Evolutionary conservation across 2,113 vertebrate genomes (phyloP).

Genomic region (Nymphicus hollandicus): DNA sequence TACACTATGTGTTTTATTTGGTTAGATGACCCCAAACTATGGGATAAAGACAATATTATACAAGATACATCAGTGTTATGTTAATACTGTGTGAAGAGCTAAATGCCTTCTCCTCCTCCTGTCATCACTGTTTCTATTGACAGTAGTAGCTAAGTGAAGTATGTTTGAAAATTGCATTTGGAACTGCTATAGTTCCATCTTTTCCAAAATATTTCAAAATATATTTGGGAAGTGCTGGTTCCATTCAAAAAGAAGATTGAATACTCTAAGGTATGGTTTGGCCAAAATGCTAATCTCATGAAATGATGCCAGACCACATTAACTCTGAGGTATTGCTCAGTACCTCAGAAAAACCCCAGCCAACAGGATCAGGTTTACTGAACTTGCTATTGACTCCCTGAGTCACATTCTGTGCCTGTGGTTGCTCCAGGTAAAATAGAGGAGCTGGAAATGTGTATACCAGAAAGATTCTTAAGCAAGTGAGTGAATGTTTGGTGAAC

Average conservation of each 20-base stretch:
- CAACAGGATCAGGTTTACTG: background rate
- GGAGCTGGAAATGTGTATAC: background rate
- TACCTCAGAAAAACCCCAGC: background rate
- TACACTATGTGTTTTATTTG: background rate
- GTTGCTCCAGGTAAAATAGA: background rate
- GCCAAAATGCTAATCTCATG: background rate
- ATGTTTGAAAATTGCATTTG: background rate
- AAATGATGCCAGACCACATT: background rate
- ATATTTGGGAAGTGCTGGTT: background rate
- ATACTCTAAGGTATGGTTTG: background rate
- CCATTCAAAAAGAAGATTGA: background rate
- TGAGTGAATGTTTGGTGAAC: background rate
- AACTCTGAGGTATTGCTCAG: background rate
- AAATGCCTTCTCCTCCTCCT: background rate
- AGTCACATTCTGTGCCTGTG: background rate
- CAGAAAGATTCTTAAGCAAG: background rate
- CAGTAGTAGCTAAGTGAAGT: background rate
- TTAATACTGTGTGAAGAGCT: background rate
- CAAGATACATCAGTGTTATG: background rate
- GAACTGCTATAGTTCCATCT: background rate
- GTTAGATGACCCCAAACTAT: background rate
- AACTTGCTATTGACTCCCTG: background rate
- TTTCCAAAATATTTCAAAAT: background rate
- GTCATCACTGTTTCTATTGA: background rate
- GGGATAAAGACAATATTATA: background rate